Evolutionary conservation across 2,888 invertebrate species (phyloP).

Genomic region (Drosophila merina): DNA sequence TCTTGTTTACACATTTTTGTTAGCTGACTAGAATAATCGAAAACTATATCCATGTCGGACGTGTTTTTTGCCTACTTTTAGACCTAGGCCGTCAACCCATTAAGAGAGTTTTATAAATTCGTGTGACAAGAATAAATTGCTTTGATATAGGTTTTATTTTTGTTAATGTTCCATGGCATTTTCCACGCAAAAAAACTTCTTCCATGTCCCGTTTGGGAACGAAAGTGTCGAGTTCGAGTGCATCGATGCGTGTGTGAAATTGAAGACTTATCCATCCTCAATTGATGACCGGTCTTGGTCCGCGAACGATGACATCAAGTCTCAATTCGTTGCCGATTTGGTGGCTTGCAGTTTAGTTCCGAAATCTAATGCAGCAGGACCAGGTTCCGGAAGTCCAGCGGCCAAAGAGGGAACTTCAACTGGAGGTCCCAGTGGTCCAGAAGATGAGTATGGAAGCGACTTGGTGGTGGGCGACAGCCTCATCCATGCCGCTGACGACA

Average conservation of each 20-base stretch:
- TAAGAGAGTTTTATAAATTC: constrained; percentile 47
- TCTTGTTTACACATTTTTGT: background rate
- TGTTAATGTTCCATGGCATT: constrained; percentile 74
- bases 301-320: constrained; percentile 70
- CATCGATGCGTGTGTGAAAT: constrained; percentile 66
- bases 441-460: constrained; percentile 24
- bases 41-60: constrained; percentile 54
- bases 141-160: background rate
- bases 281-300: constrained; percentile 81
- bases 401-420: background rate
- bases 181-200: constrained; percentile 82
- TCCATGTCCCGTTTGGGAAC: constrained; percentile 79
- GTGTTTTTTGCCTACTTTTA: constrained; percentile 47
- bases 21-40: constrained; percentile 31
- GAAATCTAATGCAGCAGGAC: constrained; percentile 5
- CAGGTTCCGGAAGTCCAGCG: background rate
- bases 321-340: constrained; percentile 80
- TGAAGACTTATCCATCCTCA: constrained; percentile 80
- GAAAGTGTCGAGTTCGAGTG: constrained; percentile 64
- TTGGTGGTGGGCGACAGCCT: constrained; percentile 70
- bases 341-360: constrained; percentile 71
- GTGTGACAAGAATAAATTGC: constrained; percentile 32
- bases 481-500: constrained; percentile 64
- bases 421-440: constrained; percentile 5
- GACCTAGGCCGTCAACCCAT: constrained; percentile 45